Evolutionary conservation across 2,113 vertebrate genomes (phyloP), one percentile per base, ranked within the genome.

Genomic region (Crotalus viridis): DNA sequence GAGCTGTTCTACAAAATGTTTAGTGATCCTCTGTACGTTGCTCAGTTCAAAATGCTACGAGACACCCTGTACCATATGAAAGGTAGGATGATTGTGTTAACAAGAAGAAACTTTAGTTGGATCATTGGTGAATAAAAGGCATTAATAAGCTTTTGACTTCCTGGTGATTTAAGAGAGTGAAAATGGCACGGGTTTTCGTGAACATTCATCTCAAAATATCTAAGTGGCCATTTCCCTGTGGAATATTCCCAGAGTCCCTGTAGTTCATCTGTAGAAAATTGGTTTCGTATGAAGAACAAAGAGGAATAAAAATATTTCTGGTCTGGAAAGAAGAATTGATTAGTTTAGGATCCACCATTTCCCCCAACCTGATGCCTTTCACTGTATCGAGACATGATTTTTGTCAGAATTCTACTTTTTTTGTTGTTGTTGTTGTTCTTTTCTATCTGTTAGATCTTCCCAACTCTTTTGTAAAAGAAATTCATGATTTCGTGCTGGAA

Each of bases 401-500:
- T 10, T 15, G 43, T 39, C 9, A 39, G 48, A 43, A 33, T 52
- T 24, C 22, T 57, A 17, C 13, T 0, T 28, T 39, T 12, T 81
- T 7, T 7, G 89, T 92, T 87, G 13, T 64, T 61, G 7, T 48
- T 51, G 8, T 51, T 51, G 9, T 12, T 61, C 54, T 95, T 69
- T 90, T 85, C n/a, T 0, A 6, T 48, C 90, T 64, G 55, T 61
- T 91, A 99, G 99, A 98, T 85, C 97, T 99, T 92, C 98, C 98
- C 39, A 97, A 97, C 0, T 94, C 97, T 0, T 99, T 99, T 96
- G 98, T 99, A 90, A 99, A 98, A 92, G 99, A 99, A 94, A 98
- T 99, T 12, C 98, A 99, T 1, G 99, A 99, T 96, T 99, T 99
- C 95, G 99, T 99, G n/a, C 97, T 99, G 94, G 99, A 99, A 92